Conservation (phyloP, 2,797 vertebrate genomes). For the Chrysolophus pictus region DNA sequence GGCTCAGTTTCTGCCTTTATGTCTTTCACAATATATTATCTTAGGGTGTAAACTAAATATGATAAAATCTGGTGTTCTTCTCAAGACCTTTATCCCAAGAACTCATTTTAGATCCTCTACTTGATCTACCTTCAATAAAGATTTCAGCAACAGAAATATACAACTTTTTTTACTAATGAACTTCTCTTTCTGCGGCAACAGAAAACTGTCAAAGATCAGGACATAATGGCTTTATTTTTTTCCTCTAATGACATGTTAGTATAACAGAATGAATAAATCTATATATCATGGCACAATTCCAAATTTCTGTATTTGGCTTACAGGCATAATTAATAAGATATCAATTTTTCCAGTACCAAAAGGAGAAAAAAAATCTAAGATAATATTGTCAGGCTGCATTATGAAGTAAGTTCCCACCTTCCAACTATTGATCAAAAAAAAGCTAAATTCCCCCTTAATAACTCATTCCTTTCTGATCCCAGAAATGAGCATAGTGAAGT, state of each 20-base stretch:
- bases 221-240: neutral
- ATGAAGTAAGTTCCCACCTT: neutral
- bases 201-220: rapidly evolving
- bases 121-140: neutral
- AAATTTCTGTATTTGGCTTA: neutral
- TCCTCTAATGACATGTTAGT: neutral
- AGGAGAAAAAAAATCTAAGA: neutral
- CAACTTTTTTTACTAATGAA: neutral
- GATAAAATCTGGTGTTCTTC: neutral
- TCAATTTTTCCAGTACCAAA: neutral
- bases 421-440: neutral
- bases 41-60: neutral
- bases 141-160: neutral
- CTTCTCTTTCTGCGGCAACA: neutral
- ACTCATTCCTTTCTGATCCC: neutral
- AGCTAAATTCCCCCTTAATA: neutral
- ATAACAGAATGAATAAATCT: neutral
- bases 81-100: neutral
- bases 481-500: neutral
- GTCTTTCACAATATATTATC: no score
- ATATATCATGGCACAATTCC: neutral
- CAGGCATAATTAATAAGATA: conserved; percentile 35
- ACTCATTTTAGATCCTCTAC: neutral
- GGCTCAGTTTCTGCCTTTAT: neutral
- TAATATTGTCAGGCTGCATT: neutral